These are phyloP conservation scores for Asarcornis scutulata DNA, from an alignment of 2,113 vertebrate species.

Conservation along the genomic window DNA sequence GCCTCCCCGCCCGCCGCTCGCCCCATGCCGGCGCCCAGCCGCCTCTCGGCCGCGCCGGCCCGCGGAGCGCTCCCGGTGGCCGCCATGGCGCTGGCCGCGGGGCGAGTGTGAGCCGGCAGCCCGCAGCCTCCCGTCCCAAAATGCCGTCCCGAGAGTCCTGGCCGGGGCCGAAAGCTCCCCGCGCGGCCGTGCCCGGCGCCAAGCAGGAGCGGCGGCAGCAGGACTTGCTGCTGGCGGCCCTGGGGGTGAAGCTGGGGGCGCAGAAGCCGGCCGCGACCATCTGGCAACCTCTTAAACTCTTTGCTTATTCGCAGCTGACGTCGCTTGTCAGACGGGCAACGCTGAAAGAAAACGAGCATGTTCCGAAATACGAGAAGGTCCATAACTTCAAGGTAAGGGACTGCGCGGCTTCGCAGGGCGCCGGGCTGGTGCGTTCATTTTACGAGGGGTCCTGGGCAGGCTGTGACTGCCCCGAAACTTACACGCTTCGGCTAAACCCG, in stretches of 20 bases:
- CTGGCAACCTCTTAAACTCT: slow-evolving; percentile 98
- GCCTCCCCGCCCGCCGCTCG: too few relatives aligned
- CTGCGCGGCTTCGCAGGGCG: neutral
- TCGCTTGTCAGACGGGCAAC: slow-evolving; percentile 96
- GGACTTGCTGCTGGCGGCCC: slow-evolving; percentile 89
- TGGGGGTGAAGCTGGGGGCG: slow-evolving; percentile 95
- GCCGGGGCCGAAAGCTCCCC: slow-evolving; percentile 79
- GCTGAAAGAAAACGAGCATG: slow-evolving; percentile 95
- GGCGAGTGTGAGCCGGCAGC: neutral
- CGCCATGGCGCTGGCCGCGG: neutral
- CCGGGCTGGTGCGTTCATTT: neutral
- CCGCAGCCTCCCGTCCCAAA: slow-evolving; percentile 32
- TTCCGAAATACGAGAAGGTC: slow-evolving; percentile 97
- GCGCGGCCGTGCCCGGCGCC: slow-evolving; percentile 84
- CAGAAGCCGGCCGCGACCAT: slow-evolving; percentile 89
- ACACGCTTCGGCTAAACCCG: neutral
- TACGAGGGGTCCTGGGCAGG: neutral
- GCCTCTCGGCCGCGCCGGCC: too few relatives aligned
- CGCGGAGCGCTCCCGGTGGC: neutral
- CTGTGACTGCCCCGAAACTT: neutral
- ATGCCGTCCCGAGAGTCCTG: slow-evolving; percentile 95
- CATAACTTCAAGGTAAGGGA: slow-evolving; percentile 99
- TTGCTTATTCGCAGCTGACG: slow-evolving; percentile 99
- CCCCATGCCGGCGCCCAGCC: too few relatives aligned
- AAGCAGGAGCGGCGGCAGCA: slow-evolving; percentile 89